Evolutionary conservation across 2,113 vertebrate genomes (phyloP).

Genomic region (Macaca nemestrina): DNA sequence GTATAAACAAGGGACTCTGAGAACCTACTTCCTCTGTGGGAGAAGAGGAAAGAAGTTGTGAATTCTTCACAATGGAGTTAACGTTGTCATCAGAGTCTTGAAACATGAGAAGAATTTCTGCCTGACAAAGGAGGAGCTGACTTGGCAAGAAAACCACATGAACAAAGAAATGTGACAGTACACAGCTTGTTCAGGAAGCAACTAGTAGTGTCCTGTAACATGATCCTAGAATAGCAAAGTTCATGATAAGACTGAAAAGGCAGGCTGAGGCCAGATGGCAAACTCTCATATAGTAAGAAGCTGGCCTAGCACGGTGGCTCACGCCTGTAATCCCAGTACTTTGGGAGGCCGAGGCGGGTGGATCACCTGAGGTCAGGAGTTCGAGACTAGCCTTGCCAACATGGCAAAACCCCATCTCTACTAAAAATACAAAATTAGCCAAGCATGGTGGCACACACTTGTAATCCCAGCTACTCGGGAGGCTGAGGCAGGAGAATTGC

Average conservation of each 20-base stretch:
- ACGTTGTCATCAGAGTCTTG: slow-evolving; percentile 19
- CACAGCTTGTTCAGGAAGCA: slow-evolving; percentile 9
- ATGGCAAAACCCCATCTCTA: no score
- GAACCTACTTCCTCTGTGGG: neutral
- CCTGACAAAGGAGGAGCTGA: slow-evolving; percentile 14
- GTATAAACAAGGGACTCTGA: neutral
- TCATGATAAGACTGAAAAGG: neutral
- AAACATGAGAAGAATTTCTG: slow-evolving; percentile 40
- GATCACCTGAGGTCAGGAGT: no score
- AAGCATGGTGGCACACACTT: no score
- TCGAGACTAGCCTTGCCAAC: no score
- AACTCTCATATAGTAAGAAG: slow-evolving; percentile 18
- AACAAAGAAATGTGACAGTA: neutral
- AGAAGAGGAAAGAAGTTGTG: slow-evolving; percentile 22
- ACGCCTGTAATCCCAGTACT: no score
- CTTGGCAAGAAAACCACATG: slow-evolving; percentile 21
- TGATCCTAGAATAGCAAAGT: neutral
- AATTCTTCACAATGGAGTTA: neutral
- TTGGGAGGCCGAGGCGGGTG: no score
- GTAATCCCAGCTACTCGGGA: no score
- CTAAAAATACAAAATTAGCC: no score
- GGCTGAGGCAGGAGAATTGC: no score
- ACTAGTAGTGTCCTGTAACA: neutral
- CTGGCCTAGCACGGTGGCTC: neutral
- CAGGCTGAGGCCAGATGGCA: neutral